These are phyloP conservation scores for Mesocentrotus franciscanus DNA, from an alignment of 53 echinoderm and acorn worm genomes.

Conservation along the genomic window DNA sequence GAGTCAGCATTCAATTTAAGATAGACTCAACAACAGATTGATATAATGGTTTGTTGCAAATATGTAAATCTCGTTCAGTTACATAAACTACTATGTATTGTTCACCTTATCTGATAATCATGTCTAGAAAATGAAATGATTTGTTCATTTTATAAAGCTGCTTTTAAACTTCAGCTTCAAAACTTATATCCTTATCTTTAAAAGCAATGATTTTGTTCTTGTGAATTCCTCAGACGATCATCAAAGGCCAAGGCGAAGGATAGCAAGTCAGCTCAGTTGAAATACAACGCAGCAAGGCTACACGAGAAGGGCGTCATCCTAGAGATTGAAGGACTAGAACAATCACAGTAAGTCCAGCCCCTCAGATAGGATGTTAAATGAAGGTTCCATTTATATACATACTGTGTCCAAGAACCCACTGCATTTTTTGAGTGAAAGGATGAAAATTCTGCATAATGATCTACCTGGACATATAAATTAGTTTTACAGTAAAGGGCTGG, in stretches of 20 bases:
- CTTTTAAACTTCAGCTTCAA: too few relatives aligned
- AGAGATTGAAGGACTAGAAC: constrained; percentile 93
- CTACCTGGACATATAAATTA: too few relatives aligned
- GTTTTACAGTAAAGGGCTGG: too few relatives aligned
- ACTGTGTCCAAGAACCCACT: too few relatives aligned
- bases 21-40: not conserved
- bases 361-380: constrained; percentile 18
- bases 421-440: too few relatives aligned
- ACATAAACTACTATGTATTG: not conserved
- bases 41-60: not conserved
- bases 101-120: not conserved
- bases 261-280: constrained; percentile 76
- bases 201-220: not conserved
- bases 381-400: not conserved
- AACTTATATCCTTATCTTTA: not conserved
- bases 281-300: constrained; percentile 92
- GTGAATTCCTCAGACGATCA: constrained; percentile 6
- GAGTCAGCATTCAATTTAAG: too few relatives aligned
- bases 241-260: constrained; percentile 88
- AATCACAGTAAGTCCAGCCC: constrained; percentile 81
- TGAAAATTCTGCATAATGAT: too few relatives aligned
- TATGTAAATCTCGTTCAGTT: not conserved
- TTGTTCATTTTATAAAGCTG: not conserved
- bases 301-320: constrained; percentile 97
- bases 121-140: not conserved